Base-by-base conservation (phyloP, 2,797 vertebrate species). In the Argentina silus region DNA sequence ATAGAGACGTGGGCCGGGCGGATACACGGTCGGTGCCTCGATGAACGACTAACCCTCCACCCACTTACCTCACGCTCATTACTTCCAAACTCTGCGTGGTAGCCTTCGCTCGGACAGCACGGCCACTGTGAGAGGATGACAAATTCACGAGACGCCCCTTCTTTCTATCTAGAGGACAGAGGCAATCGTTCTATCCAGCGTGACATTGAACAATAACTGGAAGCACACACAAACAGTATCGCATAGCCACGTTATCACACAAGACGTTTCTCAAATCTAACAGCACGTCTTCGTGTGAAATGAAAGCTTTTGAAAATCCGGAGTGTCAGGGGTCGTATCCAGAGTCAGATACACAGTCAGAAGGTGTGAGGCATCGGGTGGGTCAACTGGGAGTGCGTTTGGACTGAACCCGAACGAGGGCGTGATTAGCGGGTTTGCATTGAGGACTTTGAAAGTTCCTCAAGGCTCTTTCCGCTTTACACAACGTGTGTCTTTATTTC, bases 401-500 rank as follows among this genome's bases (percentile, higher is more conserved):
- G 27, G 27, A 36, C 27, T 36, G 27, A 36, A 36, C 27, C 27
- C 27, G 2, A 50, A 14, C 14, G 2, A 50, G 48, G 48, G 48
- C 48, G 7, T 50, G 48, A 50, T 9, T 6, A 50, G 8, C 8
- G 7, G 48, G 87, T 86, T 82, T 86, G 69, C 72, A 66, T 79
- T 83, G 86, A 88, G 80, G 67, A 78, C 67, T 70, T 78, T 81
- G 83, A 72, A 67, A 11, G 44, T 11, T 3, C 6, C 64, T 48
- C 50, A 0, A 36, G 48, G 19, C 64, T 36, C 75, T 68, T 6
- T 76, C 85, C 64, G 77, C 80, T 67, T 76, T 85, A 80, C 67
- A 69, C 80, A 77, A 82, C 57, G 77, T 79, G 88, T 78, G 86
- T 86, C 89, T 90, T 90, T 90, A 89, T 89, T 87, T 87, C 82